Evolutionary conservation across 2,797 vertebrate genomes (phyloP), one percentile per base, ranked within the genome.

Genomic region (Tenualosa thibaudeaui): DNA sequence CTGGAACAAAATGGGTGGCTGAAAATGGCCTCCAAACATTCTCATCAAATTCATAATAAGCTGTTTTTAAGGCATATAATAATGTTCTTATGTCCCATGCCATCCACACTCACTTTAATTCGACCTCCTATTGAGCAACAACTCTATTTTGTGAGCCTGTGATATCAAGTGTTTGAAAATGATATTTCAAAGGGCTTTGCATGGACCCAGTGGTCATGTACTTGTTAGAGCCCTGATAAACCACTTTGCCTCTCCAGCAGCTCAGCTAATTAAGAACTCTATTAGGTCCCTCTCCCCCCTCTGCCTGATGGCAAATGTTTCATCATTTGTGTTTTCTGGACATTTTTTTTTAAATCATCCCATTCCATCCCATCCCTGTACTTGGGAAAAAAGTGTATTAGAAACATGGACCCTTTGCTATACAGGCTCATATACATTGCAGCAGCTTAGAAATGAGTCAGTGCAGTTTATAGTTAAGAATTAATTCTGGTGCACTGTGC

Each of bases 221-320:
- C 90, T 93, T 94, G 91, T 94, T 93, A 92, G 89, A 87, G 88
- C 87, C 87, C 90, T 90, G 92, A 94, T 94, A 92, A 93, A 91
- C 89, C 90, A 91, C 89, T 92, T 92, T 91, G 88, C 90, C 88
- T 93, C 89, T 89, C 87, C 89, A 92, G 81, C 88, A 91, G 89
- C 92, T 90, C 86, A 88, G 81, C 83, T 92, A 94, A 95, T 95
- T 94, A 94, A 90, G 89, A 90, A 90, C 86, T 94, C 89, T 91
- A 91, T 94, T 94, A 93, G 88, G 87, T 89, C 81, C 89, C 88
- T 91, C 88, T 90, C 89, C 88, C 85, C 85, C 90, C 89, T 89
- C 85, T 91, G 86, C 92, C 87, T 90, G 86, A 87, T 90, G 89
- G 91, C 91, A 91, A 88, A 92, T 89, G 89, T 90, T 93, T 89